Evolutionary conservation across 2,888 invertebrate genomes (phyloP), one percentile per base, ranked within the genome.

Genomic region (Scrobipalpa atriplicella): DNA sequence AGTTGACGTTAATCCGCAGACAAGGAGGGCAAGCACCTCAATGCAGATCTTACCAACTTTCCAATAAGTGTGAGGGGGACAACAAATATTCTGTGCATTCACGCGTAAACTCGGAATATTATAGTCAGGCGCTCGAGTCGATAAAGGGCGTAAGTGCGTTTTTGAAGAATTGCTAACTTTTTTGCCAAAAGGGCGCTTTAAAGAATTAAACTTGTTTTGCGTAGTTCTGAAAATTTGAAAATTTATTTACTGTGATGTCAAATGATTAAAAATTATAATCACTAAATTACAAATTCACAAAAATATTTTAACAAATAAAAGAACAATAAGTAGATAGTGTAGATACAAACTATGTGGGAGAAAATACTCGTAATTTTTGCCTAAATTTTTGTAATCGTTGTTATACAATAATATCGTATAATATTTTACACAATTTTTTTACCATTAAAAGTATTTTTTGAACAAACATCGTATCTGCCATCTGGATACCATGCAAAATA

Each of bases 71-170:
- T 78, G 87, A 91, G 83, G 78, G 88, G 80, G 92, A 90, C 83
- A 80, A 84, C 89, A 84, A 87, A 91, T 88, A 82, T 88, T 91
- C 82, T 87, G 90, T 86, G 86, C 85, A 90, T 80, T 89, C 90
- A 90, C 87, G 90, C 91, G 89, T 90, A 85, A 91, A 88, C 81
- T 82, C 81, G 85, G 87, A 87, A 88, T 90, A 88, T 90, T 90
- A 87, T 87, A 83, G 85, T 82, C 81, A 75, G 74, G 74, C 72
- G 73, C 69, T 66, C 71, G 68, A 74, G 77, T 74, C 74, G 82
- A 78, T 82, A 77, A 90, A 82, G 73, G 87, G 73, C 85, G 84
- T 88, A 91, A 84, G 86, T 56, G 29, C 54, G 54, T 56, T 56
- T 54, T 54, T 76, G 21, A 54, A 54, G 19, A 11, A 19, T 43